Conservation (phyloP, 1,140 invertebrate genomes). For the Daktulosphaira vitifoliae region DNA sequence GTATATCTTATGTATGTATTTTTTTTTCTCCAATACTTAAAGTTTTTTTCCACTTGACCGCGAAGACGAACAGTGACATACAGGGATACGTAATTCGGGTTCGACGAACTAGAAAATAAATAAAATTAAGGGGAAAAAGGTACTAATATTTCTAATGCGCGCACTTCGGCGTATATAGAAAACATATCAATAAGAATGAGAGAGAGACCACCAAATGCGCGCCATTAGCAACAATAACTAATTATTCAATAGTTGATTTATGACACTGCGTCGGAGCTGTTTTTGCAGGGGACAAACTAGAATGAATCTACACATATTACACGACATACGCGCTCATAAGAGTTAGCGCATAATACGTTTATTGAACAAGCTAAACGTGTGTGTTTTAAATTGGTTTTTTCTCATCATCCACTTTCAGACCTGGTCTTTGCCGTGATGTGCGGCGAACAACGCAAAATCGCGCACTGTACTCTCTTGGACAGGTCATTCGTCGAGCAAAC, state of each 20-base stretch:
- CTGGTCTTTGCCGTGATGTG: background rate
- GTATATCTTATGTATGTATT: too few relatives aligned
- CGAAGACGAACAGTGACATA: background rate
- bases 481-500: background rate
- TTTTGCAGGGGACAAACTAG: constrained; percentile 29
- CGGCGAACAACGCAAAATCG: constrained; percentile 10
- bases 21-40: too few relatives aligned
- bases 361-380: constrained; percentile 6
- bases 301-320: constrained; percentile 7
- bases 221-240: constrained; percentile 32
- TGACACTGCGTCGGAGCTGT: constrained; percentile 20
- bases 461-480: constrained; percentile 7
- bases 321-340: background rate
- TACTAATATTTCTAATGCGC: background rate
- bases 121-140: too few relatives aligned
- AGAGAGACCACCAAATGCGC: constrained; percentile 23
- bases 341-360: constrained; percentile 1
- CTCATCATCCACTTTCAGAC: background rate
- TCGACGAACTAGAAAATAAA: constrained; percentile 19
- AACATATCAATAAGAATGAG: background rate
- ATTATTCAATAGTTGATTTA: constrained; percentile 33
- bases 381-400: constrained; percentile 31
- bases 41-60: background rate
- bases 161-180: background rate
- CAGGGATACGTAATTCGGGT: constrained; percentile 23